Evolutionary conservation across 92 coral and sea anemone genomes (phyloP).

Genomic region (Phenganax stokvisi): DNA sequence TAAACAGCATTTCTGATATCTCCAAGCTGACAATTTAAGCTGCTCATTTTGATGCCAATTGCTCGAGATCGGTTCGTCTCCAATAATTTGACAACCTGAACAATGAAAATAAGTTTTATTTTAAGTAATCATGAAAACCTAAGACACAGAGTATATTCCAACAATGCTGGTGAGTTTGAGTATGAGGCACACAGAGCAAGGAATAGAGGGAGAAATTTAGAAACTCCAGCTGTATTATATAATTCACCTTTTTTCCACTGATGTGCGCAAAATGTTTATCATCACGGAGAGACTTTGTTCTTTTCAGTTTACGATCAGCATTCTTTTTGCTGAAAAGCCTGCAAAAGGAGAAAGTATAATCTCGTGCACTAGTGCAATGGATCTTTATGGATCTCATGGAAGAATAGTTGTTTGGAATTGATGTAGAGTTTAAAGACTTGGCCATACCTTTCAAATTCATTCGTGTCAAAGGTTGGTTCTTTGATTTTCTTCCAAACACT

Average conservation of each 20-base stretch:
- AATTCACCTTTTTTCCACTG: constrained; percentile 74
- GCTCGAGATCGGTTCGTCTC: constrained; percentile 86
- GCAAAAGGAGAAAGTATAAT: background rate
- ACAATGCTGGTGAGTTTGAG: no score
- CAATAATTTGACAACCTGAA: constrained; percentile 76
- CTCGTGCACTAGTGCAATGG: background rate
- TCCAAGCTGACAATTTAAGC: constrained; percentile 81
- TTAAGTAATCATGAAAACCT: no score
- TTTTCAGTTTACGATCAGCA: constrained; percentile 54
- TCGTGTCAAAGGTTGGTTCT: constrained; percentile 28
- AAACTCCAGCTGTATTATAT: background rate
- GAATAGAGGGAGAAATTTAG: no score
- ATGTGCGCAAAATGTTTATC: constrained; percentile 70
- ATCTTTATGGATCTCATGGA: no score
- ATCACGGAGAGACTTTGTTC: constrained; percentile 75
- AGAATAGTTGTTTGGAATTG: no score
- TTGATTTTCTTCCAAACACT: constrained; percentile 33
- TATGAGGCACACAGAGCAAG: no score
- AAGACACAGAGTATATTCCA: no score
- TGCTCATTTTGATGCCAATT: constrained; percentile 93
- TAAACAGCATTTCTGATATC: constrained; percentile 85
- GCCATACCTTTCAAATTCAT: constrained; percentile 31
- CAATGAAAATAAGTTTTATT: background rate
- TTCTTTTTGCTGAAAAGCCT: constrained; percentile 86
- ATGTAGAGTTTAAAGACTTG: no score